Conservation (phyloP, 2,113 vertebrate genomes). For the Cisticola juncidis region DNA sequence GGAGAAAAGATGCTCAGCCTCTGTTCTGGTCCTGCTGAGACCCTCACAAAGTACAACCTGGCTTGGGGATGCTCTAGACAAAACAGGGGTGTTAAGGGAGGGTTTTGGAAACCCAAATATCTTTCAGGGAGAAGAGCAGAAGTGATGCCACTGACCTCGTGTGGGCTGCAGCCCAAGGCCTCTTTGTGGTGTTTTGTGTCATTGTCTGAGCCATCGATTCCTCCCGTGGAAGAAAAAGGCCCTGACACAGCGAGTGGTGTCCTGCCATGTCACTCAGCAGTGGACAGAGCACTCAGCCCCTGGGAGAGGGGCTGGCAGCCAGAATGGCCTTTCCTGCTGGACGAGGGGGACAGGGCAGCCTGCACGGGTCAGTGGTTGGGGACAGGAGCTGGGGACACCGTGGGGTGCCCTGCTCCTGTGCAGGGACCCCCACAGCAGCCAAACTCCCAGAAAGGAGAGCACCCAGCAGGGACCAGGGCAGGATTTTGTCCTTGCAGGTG, state of each 20-base stretch:
- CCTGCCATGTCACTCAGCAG: background rate
- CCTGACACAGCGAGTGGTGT: rapidly evolving
- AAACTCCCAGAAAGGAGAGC: background rate
- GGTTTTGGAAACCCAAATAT: background rate
- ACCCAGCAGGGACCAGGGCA: rapidly evolving
- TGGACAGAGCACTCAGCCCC: background rate
- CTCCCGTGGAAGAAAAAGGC: background rate
- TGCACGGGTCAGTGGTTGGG: rapidly evolving
- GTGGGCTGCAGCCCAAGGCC: background rate
- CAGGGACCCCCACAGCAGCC: background rate
- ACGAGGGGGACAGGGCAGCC: rapidly evolving
- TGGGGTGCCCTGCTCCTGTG: rapidly evolving
- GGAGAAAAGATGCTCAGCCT: background rate
- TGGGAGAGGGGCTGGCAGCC: background rate
- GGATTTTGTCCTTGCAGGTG: rapidly evolving
- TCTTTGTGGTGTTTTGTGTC: background rate
- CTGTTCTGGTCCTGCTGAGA: background rate
- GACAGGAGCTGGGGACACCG: background rate
- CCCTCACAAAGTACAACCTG: background rate
- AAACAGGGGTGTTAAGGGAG: rapidly evolving
- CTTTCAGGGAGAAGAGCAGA: background rate
- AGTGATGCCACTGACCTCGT: background rate
- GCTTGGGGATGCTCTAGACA: background rate
- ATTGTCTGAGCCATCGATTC: background rate
- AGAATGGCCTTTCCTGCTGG: background rate